Evolutionary conservation across 2,888 invertebrate species (phyloP).

Genomic region (Kuschelorhynchus macadamiae): DNA sequence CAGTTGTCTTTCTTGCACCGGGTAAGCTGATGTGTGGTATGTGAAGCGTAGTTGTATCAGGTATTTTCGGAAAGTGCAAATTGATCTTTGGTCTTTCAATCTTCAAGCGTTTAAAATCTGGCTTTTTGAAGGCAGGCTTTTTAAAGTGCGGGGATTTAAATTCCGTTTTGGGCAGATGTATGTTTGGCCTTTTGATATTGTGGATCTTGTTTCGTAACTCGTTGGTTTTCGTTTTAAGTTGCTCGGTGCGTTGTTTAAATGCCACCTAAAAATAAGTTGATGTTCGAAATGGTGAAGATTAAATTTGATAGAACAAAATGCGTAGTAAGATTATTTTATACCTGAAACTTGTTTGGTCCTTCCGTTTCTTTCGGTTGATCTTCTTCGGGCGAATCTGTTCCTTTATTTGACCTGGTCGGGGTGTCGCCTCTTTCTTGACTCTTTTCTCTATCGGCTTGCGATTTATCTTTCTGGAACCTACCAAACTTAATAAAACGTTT

Average conservation of each 20-base stretch:
- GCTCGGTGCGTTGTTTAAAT: constrained; percentile 69
- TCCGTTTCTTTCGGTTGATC: constrained; percentile 47
- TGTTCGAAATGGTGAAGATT: no score
- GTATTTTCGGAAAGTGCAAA: constrained; percentile 71
- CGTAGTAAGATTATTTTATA: constrained; percentile 5
- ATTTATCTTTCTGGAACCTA: constrained; percentile 7
- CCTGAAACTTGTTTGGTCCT: constrained; percentile 43
- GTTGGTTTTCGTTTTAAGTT: constrained; percentile 69
- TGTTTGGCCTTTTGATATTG: constrained; percentile 71
- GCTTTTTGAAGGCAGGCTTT: constrained; percentile 70
- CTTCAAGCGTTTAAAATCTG: constrained; percentile 72
- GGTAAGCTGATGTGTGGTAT: constrained; percentile 72
- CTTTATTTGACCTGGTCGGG: constrained; percentile 1
- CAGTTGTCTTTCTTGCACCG: constrained; percentile 47
- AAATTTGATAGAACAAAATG: no score
- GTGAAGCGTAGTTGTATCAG: constrained; percentile 75
- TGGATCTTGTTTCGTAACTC: constrained; percentile 75
- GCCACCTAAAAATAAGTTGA: constrained; percentile 39
- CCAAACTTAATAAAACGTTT: constrained; percentile 6
- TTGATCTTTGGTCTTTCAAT: constrained; percentile 75
- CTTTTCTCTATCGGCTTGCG: constrained; percentile 1
- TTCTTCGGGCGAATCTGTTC: constrained; percentile 60
- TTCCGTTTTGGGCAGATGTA: constrained; percentile 73
- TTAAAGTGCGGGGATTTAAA: constrained; percentile 69
- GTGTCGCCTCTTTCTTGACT: neutral